These are phyloP conservation scores for Patiria pectinifera DNA, from an alignment of 53 echinoderm and acorn worm genomes.

Conservation along the genomic window DNA sequence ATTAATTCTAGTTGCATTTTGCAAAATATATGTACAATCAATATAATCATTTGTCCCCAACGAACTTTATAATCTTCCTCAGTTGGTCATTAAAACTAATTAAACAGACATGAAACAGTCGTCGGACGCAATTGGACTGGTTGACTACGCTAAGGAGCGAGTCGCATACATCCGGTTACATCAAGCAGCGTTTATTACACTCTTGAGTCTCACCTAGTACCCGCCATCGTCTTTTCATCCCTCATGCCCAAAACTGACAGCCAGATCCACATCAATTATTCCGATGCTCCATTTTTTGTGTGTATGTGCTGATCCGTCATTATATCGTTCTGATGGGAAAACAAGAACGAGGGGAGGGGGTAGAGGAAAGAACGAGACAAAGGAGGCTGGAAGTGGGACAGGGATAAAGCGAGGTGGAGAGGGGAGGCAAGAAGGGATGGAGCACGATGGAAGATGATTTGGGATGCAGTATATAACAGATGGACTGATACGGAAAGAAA, in stretches of 20 bases:
- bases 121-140: neutral
- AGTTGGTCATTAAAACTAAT: neutral
- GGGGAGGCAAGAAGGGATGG: neutral
- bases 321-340: slow-evolving; percentile 40
- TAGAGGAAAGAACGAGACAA: slow-evolving; percentile 4
- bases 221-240: slow-evolving; percentile 55
- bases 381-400: slow-evolving; percentile 7
- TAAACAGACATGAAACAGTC: slow-evolving; percentile 21
- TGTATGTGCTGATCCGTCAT: slow-evolving; percentile 61
- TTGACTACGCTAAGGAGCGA: slow-evolving; percentile 28
- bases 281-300: slow-evolving; percentile 27
- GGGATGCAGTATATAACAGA: neutral
- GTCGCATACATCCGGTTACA: slow-evolving; percentile 62
- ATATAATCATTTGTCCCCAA: no score
- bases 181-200: slow-evolving; percentile 60
- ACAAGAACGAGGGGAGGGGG: slow-evolving; percentile 26
- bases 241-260: slow-evolving; percentile 49
- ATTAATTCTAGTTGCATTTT: no score
- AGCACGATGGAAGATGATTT: neutral
- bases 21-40: no score
- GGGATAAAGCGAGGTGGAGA: neutral
- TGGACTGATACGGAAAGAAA: neutral
- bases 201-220: slow-evolving; percentile 57
- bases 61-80: neutral
- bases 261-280: slow-evolving; percentile 62